Evolutionary conservation across 2,888 invertebrate genomes (phyloP), one percentile per base, ranked within the genome.

Genomic region (Epinotia demarniana): DNA sequence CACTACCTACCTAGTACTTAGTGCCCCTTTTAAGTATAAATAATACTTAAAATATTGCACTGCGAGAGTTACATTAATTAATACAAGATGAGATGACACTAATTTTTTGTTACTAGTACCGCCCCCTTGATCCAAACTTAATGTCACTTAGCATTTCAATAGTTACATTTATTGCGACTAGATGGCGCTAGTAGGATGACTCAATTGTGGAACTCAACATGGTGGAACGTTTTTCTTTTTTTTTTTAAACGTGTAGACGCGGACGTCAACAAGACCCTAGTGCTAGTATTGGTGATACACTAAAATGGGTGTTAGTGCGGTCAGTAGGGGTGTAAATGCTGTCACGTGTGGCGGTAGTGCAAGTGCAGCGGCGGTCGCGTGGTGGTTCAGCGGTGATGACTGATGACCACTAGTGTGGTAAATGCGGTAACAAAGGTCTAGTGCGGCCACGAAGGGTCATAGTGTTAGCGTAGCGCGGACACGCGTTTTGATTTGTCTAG

Each of bases 311-410:
- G 18, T 55, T 55, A 55, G 18, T 55, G 55, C 16, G 49, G 16
- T 49, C 13, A 49, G 16, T 46, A 13, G 46, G 4, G 13, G 12
- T 53, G 6, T 53, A 39, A 62, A 18, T 57, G 64, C 19, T 82
- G 91, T 91, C 91, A 93, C 90, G 93, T 80, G 73, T 93, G 93
- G 71, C 92, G 92, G 79, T 93, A 93, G 82, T 93, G 93, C 0
- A 94, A 82, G 27, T 94, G 93, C 0, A 93, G 79, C 0, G 93
- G 62, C 92, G 93, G 55, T 93, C 92, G 82, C 92, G 92, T 0
- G 92, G 86, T 0, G 92, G 85, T 92, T 92, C 1, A 93, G 86
- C 0, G 92, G 91, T 64, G 39, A 39, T 6, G 8, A 33, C 0
- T 8, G 33, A 6, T 33, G 23, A 27, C 23, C 23, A 8, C 49